A percentile compares a stretch with the other conserved stretches of the same genome.
These are phyloP conservation scores for Drosophila simulans DNA, from an alignment of 1,140 invertebrate genomes.

Conservation along the genomic window DNA sequence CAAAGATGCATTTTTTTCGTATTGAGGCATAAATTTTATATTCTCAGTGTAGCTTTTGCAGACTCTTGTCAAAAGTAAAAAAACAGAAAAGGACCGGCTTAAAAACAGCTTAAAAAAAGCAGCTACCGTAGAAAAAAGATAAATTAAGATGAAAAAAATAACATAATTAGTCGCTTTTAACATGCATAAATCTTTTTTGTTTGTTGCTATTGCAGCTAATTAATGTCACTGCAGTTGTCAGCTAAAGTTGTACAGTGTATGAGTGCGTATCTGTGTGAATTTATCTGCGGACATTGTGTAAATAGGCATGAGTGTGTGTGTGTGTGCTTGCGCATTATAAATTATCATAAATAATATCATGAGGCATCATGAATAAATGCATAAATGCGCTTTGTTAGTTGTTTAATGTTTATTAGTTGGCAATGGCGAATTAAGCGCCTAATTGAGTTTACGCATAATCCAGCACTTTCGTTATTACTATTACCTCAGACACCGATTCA, in stretches of 20 bases:
- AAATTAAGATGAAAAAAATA: slow-evolving; percentile 32
- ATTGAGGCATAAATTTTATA: neutral
- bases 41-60: neutral
- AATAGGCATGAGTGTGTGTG: slow-evolving; percentile 33
- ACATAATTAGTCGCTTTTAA: slow-evolving; percentile 71
- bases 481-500: slow-evolving; percentile 40
- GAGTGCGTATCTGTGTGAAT: slow-evolving; percentile 19
- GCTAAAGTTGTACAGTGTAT: slow-evolving; percentile 44
- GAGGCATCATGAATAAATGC: slow-evolving; percentile 63
- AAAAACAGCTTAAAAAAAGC: slow-evolving; percentile 4
- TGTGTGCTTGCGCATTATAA: slow-evolving; percentile 44
- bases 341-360: slow-evolving; percentile 59
- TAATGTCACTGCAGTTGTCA: slow-evolving; percentile 70
- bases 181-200: slow-evolving; percentile 63
- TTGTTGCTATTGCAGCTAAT: slow-evolving; percentile 57
- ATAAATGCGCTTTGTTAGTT: slow-evolving; percentile 78
- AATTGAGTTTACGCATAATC: slow-evolving; percentile 38
- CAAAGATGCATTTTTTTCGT: too few relatives aligned
- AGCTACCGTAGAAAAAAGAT: slow-evolving; percentile 34
- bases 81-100: neutral
- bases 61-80: neutral
- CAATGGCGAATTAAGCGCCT: slow-evolving; percentile 35
- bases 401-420: slow-evolving; percentile 63
- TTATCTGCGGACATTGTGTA: slow-evolving; percentile 25
- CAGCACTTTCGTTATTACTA: slow-evolving; percentile 44